A percentile compares a stretch with the other conserved stretches of the same genome.
Evolutionary conservation across 2,888 invertebrate species (phyloP).

Genomic region (Clanis bilineata): DNA sequence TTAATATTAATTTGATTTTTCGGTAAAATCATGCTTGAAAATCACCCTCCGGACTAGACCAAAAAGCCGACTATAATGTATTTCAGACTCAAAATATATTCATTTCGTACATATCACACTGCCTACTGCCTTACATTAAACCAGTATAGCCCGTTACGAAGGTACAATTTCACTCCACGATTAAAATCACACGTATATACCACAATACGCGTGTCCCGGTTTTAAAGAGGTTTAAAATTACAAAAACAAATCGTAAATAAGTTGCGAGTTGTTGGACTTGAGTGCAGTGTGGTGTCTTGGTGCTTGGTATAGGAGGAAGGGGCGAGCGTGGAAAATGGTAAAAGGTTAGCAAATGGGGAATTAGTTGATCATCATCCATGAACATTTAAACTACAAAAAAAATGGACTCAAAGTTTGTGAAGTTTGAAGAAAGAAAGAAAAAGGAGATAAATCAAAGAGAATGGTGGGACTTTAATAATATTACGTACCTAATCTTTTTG

Average conservation of each 20-base stretch:
- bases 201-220: slow-evolving; percentile 26
- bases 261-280: slow-evolving; percentile 34
- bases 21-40: too few relatives aligned
- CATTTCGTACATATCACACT: background rate
- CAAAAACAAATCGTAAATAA: slow-evolving; percentile 40
- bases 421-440: too few relatives aligned
- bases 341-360: background rate
- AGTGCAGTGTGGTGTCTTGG: slow-evolving; percentile 31
- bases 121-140: slow-evolving; percentile 13
- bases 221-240: slow-evolving; percentile 28
- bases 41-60: too few relatives aligned
- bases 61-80: background rate
- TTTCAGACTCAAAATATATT: background rate
- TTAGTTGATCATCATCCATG: too few relatives aligned
- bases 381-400: too few relatives aligned
- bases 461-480: too few relatives aligned
- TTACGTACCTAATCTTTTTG: too few relatives aligned
- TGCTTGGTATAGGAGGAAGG: slow-evolving; percentile 21
- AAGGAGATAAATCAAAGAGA: too few relatives aligned
- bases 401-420: too few relatives aligned
- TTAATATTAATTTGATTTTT: too few relatives aligned
- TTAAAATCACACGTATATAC: slow-evolving; percentile 7
- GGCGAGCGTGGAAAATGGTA: background rate
- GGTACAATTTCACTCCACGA: slow-evolving; percentile 4
- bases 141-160: slow-evolving; percentile 9